Base-by-base conservation (phyloP, 2,113 vertebrate genomes). In the Azemiops feae region DNA sequence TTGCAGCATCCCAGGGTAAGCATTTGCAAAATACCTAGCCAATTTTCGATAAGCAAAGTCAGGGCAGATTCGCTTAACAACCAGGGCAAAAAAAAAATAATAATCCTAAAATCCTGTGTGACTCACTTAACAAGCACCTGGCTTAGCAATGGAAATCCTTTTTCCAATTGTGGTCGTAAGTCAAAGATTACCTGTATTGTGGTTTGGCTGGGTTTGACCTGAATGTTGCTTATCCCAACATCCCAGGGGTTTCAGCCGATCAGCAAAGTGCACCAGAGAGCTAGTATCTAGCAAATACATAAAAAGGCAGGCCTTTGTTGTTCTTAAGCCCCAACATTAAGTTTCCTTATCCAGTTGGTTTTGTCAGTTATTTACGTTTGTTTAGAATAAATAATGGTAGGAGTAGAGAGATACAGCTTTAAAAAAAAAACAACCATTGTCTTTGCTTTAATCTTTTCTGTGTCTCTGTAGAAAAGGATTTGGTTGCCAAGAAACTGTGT, bases 401-500 rank as follows among this genome's bases (percentile, higher is more conserved):
- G 74, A 81, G 20, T 9, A 43, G 74, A 81, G 18, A 81, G 20
- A 43, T 43, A 81, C 18, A 81, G 8, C 74, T 81, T 20, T n/a
- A 0, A 39, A 81, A 39, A 74, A 54, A 55, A 54, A 39, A 55
- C 3, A 55, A 11, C 18, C 5, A 43, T 43, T 9, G 34, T 89
- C 81, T 43, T 89, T 14, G 3, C 11, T 34, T 53, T 20, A 45
- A 92, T 22, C 69, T 34, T 85, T 92, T 34, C 27, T 60, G 54
- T 39, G 47, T 14, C 52, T 89, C 45, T 30, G n/a, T 34, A 45
- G 60, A 54, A 88, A 88, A 88, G 53, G 69, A 92, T 86, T 52
- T 55, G 16, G 87, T 93, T 89, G 69, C 91, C 93, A 89, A 25
- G 93, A 89, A 53, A 92, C 88, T 64, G 5, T 6, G 30, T 90